These are phyloP conservation scores for Daboia siamensis DNA, from an alignment of 2,113 vertebrate genomes.

Conservation along the genomic window DNA sequence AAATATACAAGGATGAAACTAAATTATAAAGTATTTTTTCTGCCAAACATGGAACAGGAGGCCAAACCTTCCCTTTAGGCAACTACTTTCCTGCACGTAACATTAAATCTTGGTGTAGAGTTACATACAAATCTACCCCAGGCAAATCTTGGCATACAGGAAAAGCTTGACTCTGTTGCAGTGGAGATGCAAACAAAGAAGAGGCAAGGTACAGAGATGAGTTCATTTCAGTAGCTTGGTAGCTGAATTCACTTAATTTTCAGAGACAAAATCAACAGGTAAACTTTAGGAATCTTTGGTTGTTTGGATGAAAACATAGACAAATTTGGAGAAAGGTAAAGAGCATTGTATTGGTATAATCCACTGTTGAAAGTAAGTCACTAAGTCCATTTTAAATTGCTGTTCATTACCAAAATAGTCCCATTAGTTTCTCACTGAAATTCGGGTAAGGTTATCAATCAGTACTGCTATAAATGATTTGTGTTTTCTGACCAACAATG, in stretches of 20 bases:
- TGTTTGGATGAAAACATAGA: background rate
- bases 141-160: background rate
- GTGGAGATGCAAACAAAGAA: background rate
- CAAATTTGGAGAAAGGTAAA: background rate
- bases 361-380: background rate
- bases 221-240: background rate
- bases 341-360: background rate
- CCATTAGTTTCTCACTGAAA: background rate
- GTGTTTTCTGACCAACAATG: background rate
- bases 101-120: background rate
- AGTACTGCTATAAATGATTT: background rate
- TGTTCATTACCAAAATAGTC: background rate
- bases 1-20: background rate
- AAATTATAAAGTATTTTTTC: background rate
- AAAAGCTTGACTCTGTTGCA: background rate
- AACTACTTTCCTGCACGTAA: background rate
- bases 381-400: background rate
- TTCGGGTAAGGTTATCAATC: background rate
- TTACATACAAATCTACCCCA: background rate
- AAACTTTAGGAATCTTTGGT: background rate
- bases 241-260: background rate
- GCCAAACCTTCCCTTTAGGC: background rate
- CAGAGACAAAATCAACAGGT: background rate
- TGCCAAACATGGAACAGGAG: background rate
- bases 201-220: background rate